Evolutionary conservation across 35 echinoderm and acorn worm species (phyloP), one percentile per base, ranked within the genome.

Genomic region (Strongylocentrotus purpuratus): DNA sequence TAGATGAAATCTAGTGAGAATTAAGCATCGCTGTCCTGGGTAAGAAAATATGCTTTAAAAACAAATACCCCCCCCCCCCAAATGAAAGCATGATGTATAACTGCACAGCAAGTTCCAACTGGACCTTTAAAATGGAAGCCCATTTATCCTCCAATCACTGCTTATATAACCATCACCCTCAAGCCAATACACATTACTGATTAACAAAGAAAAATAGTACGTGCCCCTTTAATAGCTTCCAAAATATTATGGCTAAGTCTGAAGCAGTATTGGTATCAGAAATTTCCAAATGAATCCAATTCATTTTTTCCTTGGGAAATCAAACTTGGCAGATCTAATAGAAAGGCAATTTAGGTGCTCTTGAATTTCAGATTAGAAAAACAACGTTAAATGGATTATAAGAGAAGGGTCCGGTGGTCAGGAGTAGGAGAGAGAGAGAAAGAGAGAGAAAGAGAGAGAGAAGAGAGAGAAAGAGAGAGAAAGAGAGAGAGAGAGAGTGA

Each of bases 341-440:
- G 47, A 55, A 61, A 94, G 47, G 47, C 46, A 94, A 55, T 48
- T 55, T 61, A 94, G 92, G 45, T 52, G 22, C 35, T 94, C 55
- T 61, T 94, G 92, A 55, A 32, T 94, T 60, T 94, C 52, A 94
- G 52, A 52, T 48, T 94, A 94, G 45, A 47, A 48, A 48, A 94
- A 94, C 46, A 94, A 94, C 92, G 31, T 60, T 94, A 94, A 94
- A 60, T 94, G 92, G 46, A 52, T 52, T 60, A 60, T 60, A 31
- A 85, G n/a, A 45, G 46, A 78, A 41, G 71, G 22, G 13, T 94
- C 12, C 86, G 46, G 32, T 41, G 35, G 33, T 1, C 17, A 86
- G 31, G 33, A 86, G 35, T 86, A 31, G 41, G 71, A 28, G 58
- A 94, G 2, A 86, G 35, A 20, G n/a, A 85, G 33, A 86, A 33